Base-by-base conservation (phyloP, 2,113 vertebrate genomes). In the Aspidoscelis tigris region DNA sequence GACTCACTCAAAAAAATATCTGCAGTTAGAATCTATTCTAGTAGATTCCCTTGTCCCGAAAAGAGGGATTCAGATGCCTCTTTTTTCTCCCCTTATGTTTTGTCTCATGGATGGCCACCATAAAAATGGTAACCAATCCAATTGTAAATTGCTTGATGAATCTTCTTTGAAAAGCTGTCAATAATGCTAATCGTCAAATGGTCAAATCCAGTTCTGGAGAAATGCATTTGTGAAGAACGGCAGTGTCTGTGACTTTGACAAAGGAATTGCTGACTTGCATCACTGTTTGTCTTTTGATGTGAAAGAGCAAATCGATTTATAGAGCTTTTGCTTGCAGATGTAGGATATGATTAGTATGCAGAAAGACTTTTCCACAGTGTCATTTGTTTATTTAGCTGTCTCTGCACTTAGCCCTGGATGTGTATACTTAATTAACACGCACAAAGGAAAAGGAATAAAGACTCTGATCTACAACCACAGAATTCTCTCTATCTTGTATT, bases 231-330 rank as follows among this genome's bases (percentile, higher is more conserved):
- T 96, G 96, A 97, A 96, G 97, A 97, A 97, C 97, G 96, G 97
- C 98, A 97, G 97, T 97, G 97, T 97, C 97, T 97, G 97, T 99
- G 98, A 98, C 98, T 99, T 99, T 99, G 98, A 99, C 97, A 97
- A 97, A 98, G 96, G 98, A 99, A 99, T 96, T 99, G 98, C 98
- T 99, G 98, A 99, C 97, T 99, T 96, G 97, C 97, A 96, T 97
- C 97, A 95, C 97, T 98, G 97, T 99, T 99, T 99, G 97, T 98
- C 98, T 99, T 99, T 98, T 98, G 97, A 99, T 98, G 97, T 98
- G 97, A 97, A 98, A 98, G 98, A 99, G 98, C 98, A 98, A 98
- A 99, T 99, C 98, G 97, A 99, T 99, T 98, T 97, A 97, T 97
- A 95, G 96, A 95, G 95, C 97, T 96, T 96, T 96, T 96, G 96